A percentile compares a stretch with the other conserved stretches of the same genome.
Evolutionary conservation across 2,888 invertebrate genomes (phyloP).

Genomic region (Odontomyia ornata): DNA sequence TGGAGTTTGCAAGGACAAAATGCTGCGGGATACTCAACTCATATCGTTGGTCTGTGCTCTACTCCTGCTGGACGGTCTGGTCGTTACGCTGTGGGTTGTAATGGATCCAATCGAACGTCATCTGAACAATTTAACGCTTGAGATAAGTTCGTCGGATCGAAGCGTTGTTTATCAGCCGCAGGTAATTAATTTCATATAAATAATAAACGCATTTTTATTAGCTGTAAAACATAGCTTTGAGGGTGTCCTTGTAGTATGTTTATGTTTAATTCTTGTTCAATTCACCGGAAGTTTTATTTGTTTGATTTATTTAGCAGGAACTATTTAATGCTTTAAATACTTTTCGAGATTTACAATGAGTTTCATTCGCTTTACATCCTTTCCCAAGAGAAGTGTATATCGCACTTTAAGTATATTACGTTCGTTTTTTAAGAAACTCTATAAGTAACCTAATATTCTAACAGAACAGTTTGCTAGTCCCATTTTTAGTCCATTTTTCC

Average conservation of each 20-base stretch:
- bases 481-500: background rate
- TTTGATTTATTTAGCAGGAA: too few relatives aligned
- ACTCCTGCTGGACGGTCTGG: constrained; percentile 81
- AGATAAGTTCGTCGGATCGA: constrained; percentile 79
- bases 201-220: background rate
- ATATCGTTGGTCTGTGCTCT: constrained; percentile 85
- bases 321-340: too few relatives aligned
- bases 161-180: constrained; percentile 87
- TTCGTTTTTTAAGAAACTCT: too few relatives aligned
- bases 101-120: constrained; percentile 89
- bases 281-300: too few relatives aligned
- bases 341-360: too few relatives aligned
- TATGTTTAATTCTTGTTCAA: too few relatives aligned
- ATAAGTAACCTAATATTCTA: too few relatives aligned
- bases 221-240: too few relatives aligned
- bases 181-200: constrained; percentile 65
- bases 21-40: constrained; percentile 88
- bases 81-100: constrained; percentile 84
- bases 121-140: constrained; percentile 81
- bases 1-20: constrained; percentile 86
- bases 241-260: background rate
- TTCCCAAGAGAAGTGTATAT: too few relatives aligned
- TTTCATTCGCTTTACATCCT: too few relatives aligned
- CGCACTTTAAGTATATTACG: too few relatives aligned
- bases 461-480: background rate